Evolutionary conservation across 35 echinoderm and acorn worm species (phyloP).

Genomic region (Heliocidaris tuberculata): DNA sequence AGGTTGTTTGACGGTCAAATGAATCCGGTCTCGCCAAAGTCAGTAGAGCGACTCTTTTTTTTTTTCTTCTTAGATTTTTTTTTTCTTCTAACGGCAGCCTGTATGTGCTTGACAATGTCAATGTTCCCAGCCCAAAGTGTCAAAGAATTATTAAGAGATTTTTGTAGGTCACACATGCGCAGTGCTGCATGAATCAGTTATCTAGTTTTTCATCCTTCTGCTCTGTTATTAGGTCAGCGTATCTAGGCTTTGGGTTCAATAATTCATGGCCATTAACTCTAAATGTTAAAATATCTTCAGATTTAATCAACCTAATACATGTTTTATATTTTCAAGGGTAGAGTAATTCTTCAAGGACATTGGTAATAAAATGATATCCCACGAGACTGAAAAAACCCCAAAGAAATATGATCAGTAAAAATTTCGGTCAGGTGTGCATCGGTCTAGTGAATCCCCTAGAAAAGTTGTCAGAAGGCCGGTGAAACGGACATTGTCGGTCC

Average conservation of each 20-base stretch:
- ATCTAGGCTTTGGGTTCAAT: neutral
- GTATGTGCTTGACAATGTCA: too few species aligned
- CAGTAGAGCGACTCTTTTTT: neutral
- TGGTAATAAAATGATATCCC: too few species aligned
- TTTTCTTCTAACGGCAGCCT: neutral
- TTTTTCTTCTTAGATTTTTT: neutral
- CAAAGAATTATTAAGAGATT: neutral
- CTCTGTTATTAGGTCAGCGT: neutral
- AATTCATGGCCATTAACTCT: neutral
- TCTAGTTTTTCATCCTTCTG: too few species aligned
- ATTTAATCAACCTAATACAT: neutral
- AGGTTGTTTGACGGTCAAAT: neutral
- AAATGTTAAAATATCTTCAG: too few species aligned
- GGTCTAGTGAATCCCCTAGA: too few species aligned
- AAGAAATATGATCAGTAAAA: too few species aligned
- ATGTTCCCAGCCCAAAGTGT: neutral
- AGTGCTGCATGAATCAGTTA: neutral
- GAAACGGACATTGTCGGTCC: too few species aligned
- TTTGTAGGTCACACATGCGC: slow-evolving; percentile 8
- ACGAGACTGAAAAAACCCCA: too few species aligned
- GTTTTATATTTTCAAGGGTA: neutral
- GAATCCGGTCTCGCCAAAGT: neutral
- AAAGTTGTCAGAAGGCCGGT: too few species aligned
- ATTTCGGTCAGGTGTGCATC: too few species aligned
- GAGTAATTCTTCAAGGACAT: neutral